A percentile compares a stretch with the other conserved stretches of the same genome.
Evolutionary conservation across 2,113 vertebrate genomes (phyloP).

Genomic region (Stictonetta naevosa): DNA sequence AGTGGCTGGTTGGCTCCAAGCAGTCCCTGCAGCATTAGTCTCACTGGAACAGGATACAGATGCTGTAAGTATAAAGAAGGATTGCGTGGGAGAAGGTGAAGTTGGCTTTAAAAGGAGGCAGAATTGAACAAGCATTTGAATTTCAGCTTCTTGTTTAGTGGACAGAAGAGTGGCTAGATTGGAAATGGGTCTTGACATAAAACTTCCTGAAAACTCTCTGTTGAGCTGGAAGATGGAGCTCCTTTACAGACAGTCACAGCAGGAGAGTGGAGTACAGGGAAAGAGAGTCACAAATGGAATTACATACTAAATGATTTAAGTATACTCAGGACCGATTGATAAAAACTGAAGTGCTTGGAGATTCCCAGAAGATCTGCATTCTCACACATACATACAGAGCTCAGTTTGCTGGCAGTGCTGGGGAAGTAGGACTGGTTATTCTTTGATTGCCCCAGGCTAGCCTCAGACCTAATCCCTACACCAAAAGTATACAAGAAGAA

Average conservation of each 20-base stretch:
- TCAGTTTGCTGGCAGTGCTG: not conserved
- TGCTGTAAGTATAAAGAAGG: slow-evolving; percentile 16
- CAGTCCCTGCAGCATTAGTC: not conserved
- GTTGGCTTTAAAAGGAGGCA: not conserved
- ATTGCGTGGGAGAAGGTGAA: not conserved
- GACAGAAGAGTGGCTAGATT: not conserved
- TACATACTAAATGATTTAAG: not conserved
- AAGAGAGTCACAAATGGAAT: not conserved
- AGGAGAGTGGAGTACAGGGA: not conserved
- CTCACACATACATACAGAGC: not conserved
- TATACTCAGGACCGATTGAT: not conserved
- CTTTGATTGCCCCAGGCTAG: not conserved
- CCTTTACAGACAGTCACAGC: not conserved
- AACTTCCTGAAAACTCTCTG: not conserved
- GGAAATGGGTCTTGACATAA: not conserved
- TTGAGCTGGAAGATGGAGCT: not conserved
- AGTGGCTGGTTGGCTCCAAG: not conserved
- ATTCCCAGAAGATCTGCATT: not conserved
- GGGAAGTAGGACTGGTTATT: not conserved
- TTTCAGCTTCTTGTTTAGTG: not conserved
- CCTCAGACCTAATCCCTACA: not conserved
- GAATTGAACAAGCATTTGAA: not conserved
- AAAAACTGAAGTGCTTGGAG: not conserved
- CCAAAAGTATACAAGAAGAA: not conserved
- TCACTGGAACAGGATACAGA: not conserved